Conservation (phyloP, 2,797 vertebrate species). For the Sebastes flavidus region DNA sequence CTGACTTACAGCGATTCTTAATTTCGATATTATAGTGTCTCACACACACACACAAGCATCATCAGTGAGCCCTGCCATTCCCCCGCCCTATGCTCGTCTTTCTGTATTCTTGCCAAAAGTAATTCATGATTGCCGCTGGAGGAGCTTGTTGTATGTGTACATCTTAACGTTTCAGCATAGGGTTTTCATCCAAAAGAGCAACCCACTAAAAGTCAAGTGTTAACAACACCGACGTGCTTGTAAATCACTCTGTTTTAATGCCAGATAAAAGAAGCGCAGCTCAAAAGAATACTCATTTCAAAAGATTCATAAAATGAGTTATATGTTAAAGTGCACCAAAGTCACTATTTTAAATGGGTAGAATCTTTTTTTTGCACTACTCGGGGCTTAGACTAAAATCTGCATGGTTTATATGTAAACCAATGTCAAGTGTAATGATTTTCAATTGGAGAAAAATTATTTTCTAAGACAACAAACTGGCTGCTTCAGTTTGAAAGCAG, state of each 20-base stretch:
- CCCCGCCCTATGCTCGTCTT: constrained; percentile 2
- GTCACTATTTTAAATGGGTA: constrained; percentile 9
- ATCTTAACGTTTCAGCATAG: constrained; percentile 52
- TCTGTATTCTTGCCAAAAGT: constrained; percentile 48
- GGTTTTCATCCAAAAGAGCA: constrained; percentile 46
- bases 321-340: constrained; percentile 41
- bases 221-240: constrained; percentile 36
- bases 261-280: constrained; percentile 32
- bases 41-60: constrained; percentile 8
- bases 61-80: constrained; percentile 26
- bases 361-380: neutral
- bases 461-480: constrained; percentile 18
- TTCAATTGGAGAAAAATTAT: constrained; percentile 8
- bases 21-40: constrained; percentile 47
- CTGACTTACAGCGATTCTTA: constrained; percentile 54
- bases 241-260: constrained; percentile 51
- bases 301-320: constrained; percentile 34
- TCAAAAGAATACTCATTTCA: constrained; percentile 40
- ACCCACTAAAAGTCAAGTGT: constrained; percentile 52
- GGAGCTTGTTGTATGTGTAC: constrained; percentile 51
- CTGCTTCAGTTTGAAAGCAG: constrained; percentile 14
- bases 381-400: constrained; percentile 9
- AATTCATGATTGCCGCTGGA: constrained; percentile 51
- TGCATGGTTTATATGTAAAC: constrained; percentile 32
- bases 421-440: constrained; percentile 46